phyloP scores from a whole-genome alignment of 2,797 vertebrate genomes.

The Sarcoramphus papa region DNA sequence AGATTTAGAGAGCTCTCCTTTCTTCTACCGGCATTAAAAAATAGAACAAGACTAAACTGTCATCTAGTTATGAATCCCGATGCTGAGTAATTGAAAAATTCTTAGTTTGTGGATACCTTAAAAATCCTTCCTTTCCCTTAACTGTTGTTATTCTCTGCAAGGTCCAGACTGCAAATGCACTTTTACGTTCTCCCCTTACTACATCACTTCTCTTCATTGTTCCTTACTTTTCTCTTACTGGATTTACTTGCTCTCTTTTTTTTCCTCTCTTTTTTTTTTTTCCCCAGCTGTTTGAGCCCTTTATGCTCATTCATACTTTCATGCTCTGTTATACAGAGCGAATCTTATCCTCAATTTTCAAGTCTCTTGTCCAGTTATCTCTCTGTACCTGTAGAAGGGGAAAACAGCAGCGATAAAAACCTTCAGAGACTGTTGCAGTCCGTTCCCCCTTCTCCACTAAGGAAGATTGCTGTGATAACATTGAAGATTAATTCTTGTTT shows the following conservation, averaged over 20 bases:
- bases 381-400: not conserved
- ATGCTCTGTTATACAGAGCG: not conserved
- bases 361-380: slow-evolving; percentile 46
- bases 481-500: not conserved
- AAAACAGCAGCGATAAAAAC: not conserved
- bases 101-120: not conserved
- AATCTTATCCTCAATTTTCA: not conserved
- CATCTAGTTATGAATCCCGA: not conserved
- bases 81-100: not conserved
- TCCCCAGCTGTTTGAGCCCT: not conserved
- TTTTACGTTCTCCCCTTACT: not conserved
- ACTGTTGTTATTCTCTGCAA: not conserved
- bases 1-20: not conserved
- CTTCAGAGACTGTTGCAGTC: not conserved
- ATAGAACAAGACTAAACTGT: not conserved
- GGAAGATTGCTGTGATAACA: not conserved
- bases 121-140: not conserved
- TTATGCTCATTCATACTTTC: not conserved
- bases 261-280: too few species aligned
- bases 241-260: not conserved
- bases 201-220: not conserved
- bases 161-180: not conserved
- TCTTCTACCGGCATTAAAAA: not conserved
- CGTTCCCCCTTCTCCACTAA: not conserved
- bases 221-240: not conserved